These are phyloP conservation scores for Aricia agestis DNA, from an alignment of 1,140 invertebrate genomes.

Conservation along the genomic window DNA sequence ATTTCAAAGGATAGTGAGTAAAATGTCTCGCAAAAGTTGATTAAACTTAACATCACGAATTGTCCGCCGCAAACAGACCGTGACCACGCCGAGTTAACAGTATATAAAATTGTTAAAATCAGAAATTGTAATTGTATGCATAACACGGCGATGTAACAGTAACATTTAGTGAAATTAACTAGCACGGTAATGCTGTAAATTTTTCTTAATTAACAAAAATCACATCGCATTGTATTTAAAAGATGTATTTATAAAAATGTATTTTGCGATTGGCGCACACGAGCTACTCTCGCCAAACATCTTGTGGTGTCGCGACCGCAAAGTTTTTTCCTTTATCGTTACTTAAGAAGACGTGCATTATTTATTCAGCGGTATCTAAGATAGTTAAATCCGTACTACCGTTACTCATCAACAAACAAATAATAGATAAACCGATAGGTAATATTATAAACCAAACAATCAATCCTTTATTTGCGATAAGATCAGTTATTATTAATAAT, in stretches of 20 bases:
- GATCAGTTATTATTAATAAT: constrained; percentile 26
- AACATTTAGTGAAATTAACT: background rate
- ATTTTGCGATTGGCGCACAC: background rate
- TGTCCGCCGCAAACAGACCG: background rate
- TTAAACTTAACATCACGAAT: constrained; percentile 4
- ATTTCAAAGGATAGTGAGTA: background rate
- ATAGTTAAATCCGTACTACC: no score
- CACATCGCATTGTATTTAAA: constrained; percentile 3
- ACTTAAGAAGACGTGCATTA: no score
- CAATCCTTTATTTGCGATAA: constrained; percentile 3
- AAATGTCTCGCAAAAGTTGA: background rate
- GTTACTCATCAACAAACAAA: background rate
- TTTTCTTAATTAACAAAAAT: constrained; percentile 9
- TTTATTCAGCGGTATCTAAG: no score
- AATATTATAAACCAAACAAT: background rate
- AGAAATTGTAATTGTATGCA: constrained; percentile 12
- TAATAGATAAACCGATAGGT: background rate
- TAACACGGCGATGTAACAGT: constrained; percentile 5
- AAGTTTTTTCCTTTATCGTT: no score
- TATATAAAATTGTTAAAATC: constrained; percentile 9
- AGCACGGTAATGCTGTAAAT: constrained; percentile 2
- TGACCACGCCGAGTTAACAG: background rate
- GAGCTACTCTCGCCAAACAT: background rate
- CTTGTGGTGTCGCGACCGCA: background rate
- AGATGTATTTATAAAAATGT: no score